Evolutionary conservation across 2,113 vertebrate genomes (phyloP), one percentile per base, ranked within the genome.

Genomic region (Hiodon alosoides): DNA sequence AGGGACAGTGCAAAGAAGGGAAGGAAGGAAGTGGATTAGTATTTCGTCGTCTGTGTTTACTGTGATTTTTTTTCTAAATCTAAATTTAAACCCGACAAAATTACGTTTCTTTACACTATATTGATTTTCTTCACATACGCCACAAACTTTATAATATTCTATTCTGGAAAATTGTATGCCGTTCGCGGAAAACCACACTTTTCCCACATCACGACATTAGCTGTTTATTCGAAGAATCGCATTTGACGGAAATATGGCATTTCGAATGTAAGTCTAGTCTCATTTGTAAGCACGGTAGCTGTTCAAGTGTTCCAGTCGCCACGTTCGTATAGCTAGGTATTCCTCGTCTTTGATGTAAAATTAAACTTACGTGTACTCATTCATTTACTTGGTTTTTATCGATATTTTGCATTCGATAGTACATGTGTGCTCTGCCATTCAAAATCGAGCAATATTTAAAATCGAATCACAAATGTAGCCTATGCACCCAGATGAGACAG

Each of bases 241-340:
- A 71, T 78, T 55, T 79, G 77, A 73, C 64, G 76, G 78, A 74
- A 83, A 79, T 53, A 82, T 72, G 81, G 79, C 69, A 74, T 66
- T 61, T 57, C 58, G 72, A 80, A 71, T 76, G 76, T 73, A 54
- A 74, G 69, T 72, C 74, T 57, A 57, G 65, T 31, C 31, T 31
- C 74, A 48, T 77, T 51, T 71, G 83, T 86, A 82, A 86, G 86
- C 82, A 81, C 16, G 46, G 76, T 78, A 59, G 64, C n/a, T 76
- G 9, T 54, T 5, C 66, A 31, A 13, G 48, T 62, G 69, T 58
- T 65, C 51, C 31, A 31, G 8, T 58, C 57, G 4, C 51, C 64
- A 69, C 14, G 9, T 62, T 13, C 46, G 31, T 46, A 11, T 47
- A 50, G 48, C 52, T 11, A 8, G 50, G 48, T 16, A 46, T 62